Evolutionary conservation across 1,140 invertebrate genomes (phyloP).

Genomic region (Drosophila elegans): DNA sequence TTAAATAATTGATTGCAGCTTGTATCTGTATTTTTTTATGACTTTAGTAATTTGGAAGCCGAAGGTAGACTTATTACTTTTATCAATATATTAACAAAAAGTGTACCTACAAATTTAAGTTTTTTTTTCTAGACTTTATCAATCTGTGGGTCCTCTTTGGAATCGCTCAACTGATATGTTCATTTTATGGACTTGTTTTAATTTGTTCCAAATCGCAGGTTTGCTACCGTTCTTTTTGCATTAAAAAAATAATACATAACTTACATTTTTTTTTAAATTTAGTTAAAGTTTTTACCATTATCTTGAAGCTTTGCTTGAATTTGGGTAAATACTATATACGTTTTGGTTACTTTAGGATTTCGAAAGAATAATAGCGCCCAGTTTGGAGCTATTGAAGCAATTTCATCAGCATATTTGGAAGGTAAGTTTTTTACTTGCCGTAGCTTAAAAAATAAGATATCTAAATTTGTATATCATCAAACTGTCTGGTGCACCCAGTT

Average conservation of each 20-base stretch:
- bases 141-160: constrained; percentile 1
- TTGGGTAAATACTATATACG: neutral
- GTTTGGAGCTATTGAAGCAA: constrained; percentile 4
- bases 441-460: too few relatives aligned
- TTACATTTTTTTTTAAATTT: neutral
- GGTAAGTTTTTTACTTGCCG: neutral
- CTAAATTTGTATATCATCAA: too few relatives aligned
- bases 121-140: neutral
- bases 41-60: neutral
- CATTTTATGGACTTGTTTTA: constrained; percentile 1
- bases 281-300: neutral
- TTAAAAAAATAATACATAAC: neutral
- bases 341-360: neutral
- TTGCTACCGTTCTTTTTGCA: neutral
- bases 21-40: neutral
- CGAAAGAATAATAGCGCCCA: neutral
- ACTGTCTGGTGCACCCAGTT: too few relatives aligned
- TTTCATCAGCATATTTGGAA: constrained; percentile 1
- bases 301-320: neutral
- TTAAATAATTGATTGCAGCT: neutral
- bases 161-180: neutral
- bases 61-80: neutral
- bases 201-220: neutral
- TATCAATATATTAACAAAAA: neutral
- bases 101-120: too few relatives aligned